phyloP scores from a whole-genome alignment of 1,140 invertebrate species.

The Schlechtendalia chinensis region DNA sequence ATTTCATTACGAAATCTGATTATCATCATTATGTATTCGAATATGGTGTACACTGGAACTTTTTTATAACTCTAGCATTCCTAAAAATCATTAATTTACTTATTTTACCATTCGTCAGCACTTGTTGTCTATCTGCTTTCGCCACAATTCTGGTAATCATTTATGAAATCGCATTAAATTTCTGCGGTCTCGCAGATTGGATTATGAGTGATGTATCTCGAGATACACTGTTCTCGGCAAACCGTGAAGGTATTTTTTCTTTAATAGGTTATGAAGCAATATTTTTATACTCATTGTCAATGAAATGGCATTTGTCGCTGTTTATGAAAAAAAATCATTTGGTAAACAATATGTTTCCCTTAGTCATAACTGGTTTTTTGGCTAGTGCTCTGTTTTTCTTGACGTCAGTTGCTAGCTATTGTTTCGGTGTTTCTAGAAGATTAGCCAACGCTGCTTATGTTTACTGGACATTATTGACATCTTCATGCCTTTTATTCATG shows the following conservation, averaged over 20 bases:
- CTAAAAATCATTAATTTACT: slow-evolving; percentile 72
- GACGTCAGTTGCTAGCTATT: slow-evolving; percentile 58
- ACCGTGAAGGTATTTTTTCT: slow-evolving; percentile 86
- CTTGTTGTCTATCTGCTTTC: slow-evolving; percentile 58
- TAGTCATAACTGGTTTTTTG: slow-evolving; percentile 56
- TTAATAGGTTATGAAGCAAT: slow-evolving; percentile 78
- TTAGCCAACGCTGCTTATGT: slow-evolving; percentile 76
- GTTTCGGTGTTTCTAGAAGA: slow-evolving; percentile 65
- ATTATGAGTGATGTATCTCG: slow-evolving; percentile 65
- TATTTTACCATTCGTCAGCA: slow-evolving; percentile 59
- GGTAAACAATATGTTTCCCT: slow-evolving; percentile 54
- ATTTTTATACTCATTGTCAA: slow-evolving; percentile 71
- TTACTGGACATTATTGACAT: slow-evolving; percentile 69
- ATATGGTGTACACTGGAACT: slow-evolving; percentile 97
- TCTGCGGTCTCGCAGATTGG: slow-evolving; percentile 68
- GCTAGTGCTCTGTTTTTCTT: slow-evolving; percentile 58
- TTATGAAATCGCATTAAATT: slow-evolving; percentile 71
- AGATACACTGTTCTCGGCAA: slow-evolving; percentile 71
- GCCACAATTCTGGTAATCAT: slow-evolving; percentile 61
- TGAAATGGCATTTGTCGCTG: slow-evolving; percentile 64
- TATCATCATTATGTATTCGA: slow-evolving; percentile 87
- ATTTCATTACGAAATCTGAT: slow-evolving; percentile 65
- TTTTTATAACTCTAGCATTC: slow-evolving; percentile 86
- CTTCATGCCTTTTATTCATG: slow-evolving; percentile 53
- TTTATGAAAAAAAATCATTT: slow-evolving; percentile 53